Base-by-base conservation (phyloP, 2,888 invertebrate genomes). In the Heliconius erato region DNA sequence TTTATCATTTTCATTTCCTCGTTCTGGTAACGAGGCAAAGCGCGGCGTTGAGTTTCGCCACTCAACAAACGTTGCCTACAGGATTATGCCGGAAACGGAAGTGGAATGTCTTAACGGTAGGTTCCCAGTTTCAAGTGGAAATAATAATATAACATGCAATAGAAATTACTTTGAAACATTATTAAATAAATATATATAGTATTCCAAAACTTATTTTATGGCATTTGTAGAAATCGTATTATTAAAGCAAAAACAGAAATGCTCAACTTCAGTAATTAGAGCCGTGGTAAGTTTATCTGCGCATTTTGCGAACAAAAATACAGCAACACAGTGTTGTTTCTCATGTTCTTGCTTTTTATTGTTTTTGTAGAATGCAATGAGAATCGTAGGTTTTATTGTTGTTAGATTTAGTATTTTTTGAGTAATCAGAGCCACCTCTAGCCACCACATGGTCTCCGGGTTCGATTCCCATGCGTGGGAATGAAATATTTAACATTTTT, bases 211-310 rank as follows among this genome's bases (percentile, higher is more conserved):
- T n/a, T 63, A n/a, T 63, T n/a, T 63, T n/a, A 2, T 23, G 63
- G n/a, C 63, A 23, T 63, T n/a, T 63, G n/a, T 63, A 63, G n/a
- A 63, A 63, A n/a, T n/a, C 32, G 63, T 72, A 44, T 74, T 72
- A 80, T 72, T 40, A 32, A n/a, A 69, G 68, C 49, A 69, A 44
- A 83, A 79, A 79, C 74, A 77, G 79, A 63, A 83, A 76, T 23
- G 11, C 3, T 76, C n/a, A 76, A 32, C n/a, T 83, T 91, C 91
- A 91, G 94, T 92, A 94, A 94, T 94, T 93, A 94, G 90, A 90
- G 89, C 86, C 90, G 90, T 90, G 89, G 90, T 90, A 86, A 91
- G 86, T 91, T 91, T 88, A 87, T 79, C 82, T 83, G 85, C 91
- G 90, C 89, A 93, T 86, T 91, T 23, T 85, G 67, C 71, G 86